These are phyloP conservation scores for Zoanthus sansibaricus DNA, from an alignment of 92 coral and sea anemone species.

Conservation along the genomic window DNA sequence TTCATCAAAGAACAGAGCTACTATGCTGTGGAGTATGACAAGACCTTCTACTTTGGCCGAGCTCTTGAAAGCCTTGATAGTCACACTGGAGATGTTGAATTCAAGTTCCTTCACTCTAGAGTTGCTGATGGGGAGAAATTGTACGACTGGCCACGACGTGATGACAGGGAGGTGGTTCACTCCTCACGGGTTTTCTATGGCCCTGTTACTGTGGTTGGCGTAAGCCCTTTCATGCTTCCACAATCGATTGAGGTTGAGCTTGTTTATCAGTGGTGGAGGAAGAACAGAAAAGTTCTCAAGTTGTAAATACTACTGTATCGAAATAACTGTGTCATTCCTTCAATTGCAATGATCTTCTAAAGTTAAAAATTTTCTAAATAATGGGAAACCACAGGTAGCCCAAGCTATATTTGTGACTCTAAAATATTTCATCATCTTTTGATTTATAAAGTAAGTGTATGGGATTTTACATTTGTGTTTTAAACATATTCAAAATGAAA, in stretches of 20 bases:
- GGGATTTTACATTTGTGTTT: too few species aligned
- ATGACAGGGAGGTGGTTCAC: conserved; percentile 50
- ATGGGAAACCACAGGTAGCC: background rate
- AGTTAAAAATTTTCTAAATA: background rate
- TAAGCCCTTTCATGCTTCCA: background rate
- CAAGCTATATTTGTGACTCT: too few species aligned
- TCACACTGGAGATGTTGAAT: conserved; percentile 8
- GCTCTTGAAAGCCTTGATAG: conserved; percentile 2
- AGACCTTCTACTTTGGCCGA: conserved; percentile 1
- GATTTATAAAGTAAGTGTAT: too few species aligned
- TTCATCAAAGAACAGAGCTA: background rate
- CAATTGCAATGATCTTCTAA: background rate
- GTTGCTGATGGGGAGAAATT: conserved; percentile 38
- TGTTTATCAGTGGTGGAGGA: background rate
- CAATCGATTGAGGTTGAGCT: background rate
- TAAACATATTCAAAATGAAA: too few species aligned
- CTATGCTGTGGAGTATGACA: conserved; percentile 10
- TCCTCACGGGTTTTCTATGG: conserved; percentile 17
- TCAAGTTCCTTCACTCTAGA: conserved; percentile 63
- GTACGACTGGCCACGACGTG: conserved; percentile 57
- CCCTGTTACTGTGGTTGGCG: background rate
- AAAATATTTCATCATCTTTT: too few species aligned
- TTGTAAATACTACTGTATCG: background rate
- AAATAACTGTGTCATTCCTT: background rate
- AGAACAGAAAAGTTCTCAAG: background rate